Evolutionary conservation across 2,888 invertebrate species (phyloP).

Genomic region (Pomacea canaliculata): DNA sequence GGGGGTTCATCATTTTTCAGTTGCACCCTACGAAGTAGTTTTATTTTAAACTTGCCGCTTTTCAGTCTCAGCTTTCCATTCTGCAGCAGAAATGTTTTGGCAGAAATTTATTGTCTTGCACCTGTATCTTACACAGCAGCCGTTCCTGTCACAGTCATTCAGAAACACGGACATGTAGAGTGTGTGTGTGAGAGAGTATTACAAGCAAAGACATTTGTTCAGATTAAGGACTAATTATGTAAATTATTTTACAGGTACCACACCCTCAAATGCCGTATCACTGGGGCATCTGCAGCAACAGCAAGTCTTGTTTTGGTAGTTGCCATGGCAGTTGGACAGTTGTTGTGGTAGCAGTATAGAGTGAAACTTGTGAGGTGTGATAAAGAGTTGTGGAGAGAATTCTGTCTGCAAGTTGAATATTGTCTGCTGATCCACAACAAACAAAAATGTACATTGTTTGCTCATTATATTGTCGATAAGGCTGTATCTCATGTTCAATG

Average conservation of each 20-base stretch:
- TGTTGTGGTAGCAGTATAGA: slow-evolving; percentile 11
- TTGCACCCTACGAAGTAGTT: no score
- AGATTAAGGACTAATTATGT: not conserved
- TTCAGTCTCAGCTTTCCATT: no score
- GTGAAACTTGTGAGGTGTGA: not conserved
- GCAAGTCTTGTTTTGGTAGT: slow-evolving; percentile 47
- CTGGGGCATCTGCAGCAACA: slow-evolving; percentile 73
- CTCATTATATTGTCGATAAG: no score
- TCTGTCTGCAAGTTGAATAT: no score
- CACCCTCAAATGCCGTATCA: slow-evolving; percentile 89
- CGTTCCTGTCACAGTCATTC: not conserved
- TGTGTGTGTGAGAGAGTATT: not conserved
- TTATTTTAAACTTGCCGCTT: no score
- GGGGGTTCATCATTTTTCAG: no score
- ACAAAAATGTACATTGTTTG: no score
- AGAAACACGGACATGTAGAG: not conserved
- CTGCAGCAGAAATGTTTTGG: no score
- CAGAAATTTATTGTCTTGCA: no score
- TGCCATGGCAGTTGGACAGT: slow-evolving; percentile 15
- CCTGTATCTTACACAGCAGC: not conserved
- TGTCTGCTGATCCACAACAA: no score
- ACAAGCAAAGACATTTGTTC: not conserved
- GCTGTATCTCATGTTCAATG: no score
- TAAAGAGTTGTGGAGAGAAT: no score
- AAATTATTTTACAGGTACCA: slow-evolving; percentile 48